Evolutionary conservation across 2,797 vertebrate genomes (phyloP), one percentile per base, ranked within the genome.

Genomic region (Platalea minor): DNA sequence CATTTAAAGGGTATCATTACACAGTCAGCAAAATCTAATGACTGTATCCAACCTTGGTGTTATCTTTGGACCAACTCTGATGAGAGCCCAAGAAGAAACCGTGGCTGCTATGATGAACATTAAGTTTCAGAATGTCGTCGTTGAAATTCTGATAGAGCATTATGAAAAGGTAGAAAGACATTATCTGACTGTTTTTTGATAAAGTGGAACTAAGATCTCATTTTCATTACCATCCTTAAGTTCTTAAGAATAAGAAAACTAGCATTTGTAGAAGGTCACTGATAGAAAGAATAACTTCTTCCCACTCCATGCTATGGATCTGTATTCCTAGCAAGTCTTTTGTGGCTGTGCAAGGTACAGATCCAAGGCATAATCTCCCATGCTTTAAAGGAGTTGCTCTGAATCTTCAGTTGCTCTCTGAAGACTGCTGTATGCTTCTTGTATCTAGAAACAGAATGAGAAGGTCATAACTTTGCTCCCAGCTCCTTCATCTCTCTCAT

Each of bases 61-160:
- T 97, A 99, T 99, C 95, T 99, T 99, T 65, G 99, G 99, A 69
- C 99, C 99, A 50, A 99, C 99, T 3, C 94, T 99, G 80, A 99
- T 99, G 99, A 98, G 99, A 97, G 99, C 99, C 3, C 99, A 99
- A 96, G 99, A 99, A 74, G 99, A 99, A 98, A 99, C 99, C 0
- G 99, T 99, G 95, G 99, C 99, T 10, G 99, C 99, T 91, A 99
- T 99, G 99, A 99, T 99, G 99, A 99, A 99, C 97, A 99, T 99
- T 96, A 99, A 99, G 96, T 99, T 99, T 98, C 99, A 99, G 98
- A 99, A 99, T 96, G 99, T 99, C 65, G 99, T 99, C 69, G 99
- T 99, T 87, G 99, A 99, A 97, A 99, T 99, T 87, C 98, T 99
- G 76, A 99, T 99, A 61, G 99, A 99, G 96, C 99, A 99, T 97